Conservation (phyloP, 2,113 vertebrate genomes). For the Colius striatus region DNA sequence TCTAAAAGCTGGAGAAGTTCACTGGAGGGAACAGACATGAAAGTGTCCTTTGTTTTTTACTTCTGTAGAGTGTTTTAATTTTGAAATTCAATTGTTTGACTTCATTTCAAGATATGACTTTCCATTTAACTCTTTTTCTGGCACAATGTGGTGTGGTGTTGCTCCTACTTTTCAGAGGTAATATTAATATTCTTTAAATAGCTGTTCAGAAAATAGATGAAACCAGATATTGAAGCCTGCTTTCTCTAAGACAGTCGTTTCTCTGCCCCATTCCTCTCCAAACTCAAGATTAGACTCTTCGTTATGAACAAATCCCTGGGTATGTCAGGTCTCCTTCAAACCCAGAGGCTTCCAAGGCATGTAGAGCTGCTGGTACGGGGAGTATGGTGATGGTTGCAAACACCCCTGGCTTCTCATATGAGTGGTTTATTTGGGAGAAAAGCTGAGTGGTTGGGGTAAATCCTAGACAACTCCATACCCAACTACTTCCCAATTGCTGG, state of each 20-base stretch:
- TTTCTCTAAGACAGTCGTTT: not conserved
- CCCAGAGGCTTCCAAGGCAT: not conserved
- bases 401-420: rapidly evolving
- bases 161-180: not conserved
- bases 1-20: slow-evolving; percentile 27
- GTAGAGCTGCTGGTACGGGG: not conserved
- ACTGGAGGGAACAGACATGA: slow-evolving; percentile 1
- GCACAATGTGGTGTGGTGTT: not conserved
- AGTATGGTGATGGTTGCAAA: not conserved
- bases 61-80: not conserved
- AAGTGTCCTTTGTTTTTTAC: not conserved
- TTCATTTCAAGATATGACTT: not conserved
- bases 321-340: not conserved
- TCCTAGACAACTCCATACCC: not conserved
- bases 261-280: not conserved
- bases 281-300: not conserved
- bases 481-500: not conserved
- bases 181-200: not conserved
- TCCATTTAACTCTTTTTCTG: not conserved
- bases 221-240: not conserved
- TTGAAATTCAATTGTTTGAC: slow-evolving; percentile 6
- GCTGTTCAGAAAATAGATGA: not conserved
- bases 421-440: not conserved
- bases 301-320: not conserved
- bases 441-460: not conserved